phyloP scores from a whole-genome alignment of 2,797 vertebrate genomes.

The Acipenser ruthenus region DNA sequence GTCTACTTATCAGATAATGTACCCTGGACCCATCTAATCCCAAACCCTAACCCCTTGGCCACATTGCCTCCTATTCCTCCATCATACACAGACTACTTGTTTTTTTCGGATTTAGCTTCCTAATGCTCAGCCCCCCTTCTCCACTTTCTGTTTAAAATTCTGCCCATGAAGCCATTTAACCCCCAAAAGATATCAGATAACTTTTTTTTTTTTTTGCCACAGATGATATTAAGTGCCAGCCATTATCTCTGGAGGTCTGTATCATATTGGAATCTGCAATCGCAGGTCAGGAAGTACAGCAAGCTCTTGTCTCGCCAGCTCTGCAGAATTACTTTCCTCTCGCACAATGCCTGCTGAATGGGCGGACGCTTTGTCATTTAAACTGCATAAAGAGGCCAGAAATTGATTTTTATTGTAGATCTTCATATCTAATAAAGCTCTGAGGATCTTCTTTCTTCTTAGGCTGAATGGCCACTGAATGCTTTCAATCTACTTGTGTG shows the following conservation, averaged over 20 bases:
- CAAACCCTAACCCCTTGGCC: no score
- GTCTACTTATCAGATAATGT: background rate
- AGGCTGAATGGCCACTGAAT: conserved; percentile 97
- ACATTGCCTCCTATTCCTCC: no score
- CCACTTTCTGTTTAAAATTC: conserved; percentile 79
- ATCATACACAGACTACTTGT: conserved; percentile 9
- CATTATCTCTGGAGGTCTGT: conserved; percentile 98
- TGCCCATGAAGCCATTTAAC: conserved; percentile 83
- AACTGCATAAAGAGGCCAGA: conserved; percentile 99
- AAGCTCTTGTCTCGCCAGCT: conserved; percentile 81
- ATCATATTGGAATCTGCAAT: conserved; percentile 99
- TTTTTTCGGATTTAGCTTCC: conserved; percentile 11
- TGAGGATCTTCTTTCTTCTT: conserved; percentile 98
- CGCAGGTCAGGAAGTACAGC: conserved; percentile 88
- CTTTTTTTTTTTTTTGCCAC: conserved; percentile 67
- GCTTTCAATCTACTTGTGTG: conserved; percentile 99
- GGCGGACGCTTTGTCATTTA: conserved; percentile 99
- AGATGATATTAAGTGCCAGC: conserved; percentile 96
- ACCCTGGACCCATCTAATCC: no score
- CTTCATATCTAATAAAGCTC: conserved; percentile 99
- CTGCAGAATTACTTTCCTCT: conserved; percentile 95
- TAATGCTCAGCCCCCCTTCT: conserved; percentile 38
- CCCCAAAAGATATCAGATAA: conserved; percentile 98
- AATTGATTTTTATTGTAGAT: conserved; percentile 99
- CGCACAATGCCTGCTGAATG: conserved; percentile 96